Percentiles rank a stretch among this genome's conserved stretches.
These are phyloP conservation scores for Podarcis cretensis DNA, from an alignment of 2,113 vertebrate species.

Conservation along the genomic window DNA sequence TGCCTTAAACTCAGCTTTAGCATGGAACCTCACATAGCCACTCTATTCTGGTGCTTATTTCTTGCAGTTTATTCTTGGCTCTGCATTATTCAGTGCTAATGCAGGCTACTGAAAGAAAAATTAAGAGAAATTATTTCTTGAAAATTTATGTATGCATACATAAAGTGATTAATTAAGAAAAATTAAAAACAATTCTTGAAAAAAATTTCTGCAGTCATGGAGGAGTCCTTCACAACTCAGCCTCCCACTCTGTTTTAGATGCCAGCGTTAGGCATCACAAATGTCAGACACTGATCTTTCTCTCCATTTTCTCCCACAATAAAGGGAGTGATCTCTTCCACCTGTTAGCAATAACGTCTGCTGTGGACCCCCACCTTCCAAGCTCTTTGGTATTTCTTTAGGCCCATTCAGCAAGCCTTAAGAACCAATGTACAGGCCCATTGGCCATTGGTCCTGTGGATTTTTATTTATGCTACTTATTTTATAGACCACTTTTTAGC, in stretches of 20 bases:
- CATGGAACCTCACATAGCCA: constrained; percentile 6
- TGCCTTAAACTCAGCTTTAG: constrained; percentile 32
- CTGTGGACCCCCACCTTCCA: neutral
- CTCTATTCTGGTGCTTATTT: constrained; percentile 26
- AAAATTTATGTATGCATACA: too few relatives aligned
- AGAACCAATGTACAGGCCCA: neutral
- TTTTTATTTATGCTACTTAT: neutral
- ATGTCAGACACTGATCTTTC: neutral
- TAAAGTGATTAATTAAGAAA: too few relatives aligned
- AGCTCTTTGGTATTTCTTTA: neutral
- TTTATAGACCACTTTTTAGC: neutral
- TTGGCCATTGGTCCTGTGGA: neutral
- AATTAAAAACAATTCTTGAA: too few relatives aligned
- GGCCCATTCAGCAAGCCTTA: neutral
- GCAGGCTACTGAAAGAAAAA: constrained; percentile 58
- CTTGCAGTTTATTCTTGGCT: constrained; percentile 59
- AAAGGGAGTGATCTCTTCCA: neutral
- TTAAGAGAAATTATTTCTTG: too few relatives aligned
- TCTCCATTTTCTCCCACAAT: neutral
- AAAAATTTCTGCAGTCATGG: neutral
- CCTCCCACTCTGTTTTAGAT: neutral
- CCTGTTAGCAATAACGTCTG: neutral
- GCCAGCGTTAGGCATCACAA: neutral
- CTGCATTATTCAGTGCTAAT: constrained; percentile 47
- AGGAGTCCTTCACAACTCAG: neutral